Evolutionary conservation across 2,113 vertebrate genomes (phyloP).

Genomic region (Chamaea fasciata): DNA sequence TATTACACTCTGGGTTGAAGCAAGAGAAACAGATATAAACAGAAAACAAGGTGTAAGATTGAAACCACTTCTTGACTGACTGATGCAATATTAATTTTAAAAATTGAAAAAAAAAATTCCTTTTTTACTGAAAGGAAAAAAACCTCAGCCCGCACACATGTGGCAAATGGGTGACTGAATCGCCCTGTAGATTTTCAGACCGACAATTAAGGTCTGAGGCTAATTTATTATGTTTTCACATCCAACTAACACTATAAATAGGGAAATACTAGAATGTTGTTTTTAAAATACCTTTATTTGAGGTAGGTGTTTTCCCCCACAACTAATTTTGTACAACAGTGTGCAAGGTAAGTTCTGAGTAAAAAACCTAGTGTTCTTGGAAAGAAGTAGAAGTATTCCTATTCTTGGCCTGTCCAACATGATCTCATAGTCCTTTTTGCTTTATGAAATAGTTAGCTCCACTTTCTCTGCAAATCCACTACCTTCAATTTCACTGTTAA

Average conservation of each 20-base stretch:
- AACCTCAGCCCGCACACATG: not conserved
- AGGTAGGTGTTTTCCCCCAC: not conserved
- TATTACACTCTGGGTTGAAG: not conserved
- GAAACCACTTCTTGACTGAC: not conserved
- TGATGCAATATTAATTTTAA: not conserved
- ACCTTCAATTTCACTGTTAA: not conserved
- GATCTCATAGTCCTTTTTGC: not conserved
- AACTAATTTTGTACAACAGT: not conserved
- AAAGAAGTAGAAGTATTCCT: not conserved
- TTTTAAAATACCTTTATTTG: not conserved
- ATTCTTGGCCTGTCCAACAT: not conserved
- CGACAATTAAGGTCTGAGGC: not conserved
- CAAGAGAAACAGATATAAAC: not conserved
- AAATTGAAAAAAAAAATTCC: not conserved
- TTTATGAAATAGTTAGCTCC: not conserved
- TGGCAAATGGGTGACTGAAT: not conserved
- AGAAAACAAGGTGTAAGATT: not conserved
- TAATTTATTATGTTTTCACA: not conserved
- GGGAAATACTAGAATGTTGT: not conserved
- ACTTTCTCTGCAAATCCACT: not conserved
- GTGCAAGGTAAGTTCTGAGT: conserved; percentile 10
- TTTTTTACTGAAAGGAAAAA: not conserved
- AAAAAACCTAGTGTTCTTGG: fast-evolving
- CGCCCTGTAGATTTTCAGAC: not conserved
- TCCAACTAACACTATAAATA: not conserved